These are phyloP conservation scores for Tetramorium simillimum DNA, from an alignment of 1,140 invertebrate species.

Conservation along the genomic window DNA sequence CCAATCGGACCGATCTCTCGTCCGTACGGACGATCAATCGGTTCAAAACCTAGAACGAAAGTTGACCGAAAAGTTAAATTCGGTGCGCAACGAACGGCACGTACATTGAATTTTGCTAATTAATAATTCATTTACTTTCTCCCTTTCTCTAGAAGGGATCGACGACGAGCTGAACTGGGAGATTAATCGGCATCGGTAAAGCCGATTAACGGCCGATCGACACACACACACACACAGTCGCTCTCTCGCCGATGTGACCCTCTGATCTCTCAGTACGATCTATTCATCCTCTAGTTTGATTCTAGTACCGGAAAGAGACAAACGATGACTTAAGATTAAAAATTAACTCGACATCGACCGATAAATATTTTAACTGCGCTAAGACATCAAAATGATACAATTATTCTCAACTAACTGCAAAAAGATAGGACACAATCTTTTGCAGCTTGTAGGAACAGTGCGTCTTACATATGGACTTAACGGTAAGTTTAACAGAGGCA, in stretches of 20 bases:
- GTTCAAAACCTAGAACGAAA: constrained; percentile 21
- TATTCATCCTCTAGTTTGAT: background rate
- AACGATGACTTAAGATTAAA: constrained; percentile 4
- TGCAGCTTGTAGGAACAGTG: constrained; percentile 17
- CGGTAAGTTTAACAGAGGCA: background rate
- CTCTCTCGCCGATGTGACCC: background rate
- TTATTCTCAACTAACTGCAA: constrained; percentile 15
- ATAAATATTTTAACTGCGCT: constrained; percentile 32
- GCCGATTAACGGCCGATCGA: background rate
- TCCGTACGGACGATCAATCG: background rate
- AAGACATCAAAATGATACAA: constrained; percentile 28
- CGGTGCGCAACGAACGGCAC: background rate
- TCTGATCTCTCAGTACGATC: background rate
- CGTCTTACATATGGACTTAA: background rate
- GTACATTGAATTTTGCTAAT: constrained; percentile 18
- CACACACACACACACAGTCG: background rate
- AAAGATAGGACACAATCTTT: background rate
- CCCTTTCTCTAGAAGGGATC: background rate
- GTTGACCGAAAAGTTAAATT: background rate
- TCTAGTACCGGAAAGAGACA: constrained; percentile 5
- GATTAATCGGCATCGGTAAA: background rate
- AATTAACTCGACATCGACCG: constrained; percentile 14
- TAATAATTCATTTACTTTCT: constrained; percentile 2
- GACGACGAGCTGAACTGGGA: background rate
- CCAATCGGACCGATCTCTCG: background rate